Conservation (phyloP, 2,888 invertebrate genomes). For the Sarcophaga rosellei region DNA sequence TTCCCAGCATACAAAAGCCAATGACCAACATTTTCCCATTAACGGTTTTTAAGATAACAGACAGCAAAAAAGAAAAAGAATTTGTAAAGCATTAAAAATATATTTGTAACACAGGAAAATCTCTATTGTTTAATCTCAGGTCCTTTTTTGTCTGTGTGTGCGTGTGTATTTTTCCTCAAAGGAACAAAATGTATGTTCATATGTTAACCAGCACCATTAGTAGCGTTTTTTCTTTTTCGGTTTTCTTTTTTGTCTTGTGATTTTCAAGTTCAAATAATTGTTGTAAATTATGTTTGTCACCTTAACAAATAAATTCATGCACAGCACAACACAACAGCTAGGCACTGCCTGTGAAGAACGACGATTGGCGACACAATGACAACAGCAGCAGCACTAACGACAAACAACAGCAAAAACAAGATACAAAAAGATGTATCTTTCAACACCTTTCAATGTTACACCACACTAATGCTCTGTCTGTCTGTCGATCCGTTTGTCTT, state of each 20-base stretch:
- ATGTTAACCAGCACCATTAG: constrained; percentile 23
- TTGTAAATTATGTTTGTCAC: constrained; percentile 65
- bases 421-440: constrained; percentile 63
- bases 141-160: neutral
- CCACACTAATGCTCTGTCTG: neutral
- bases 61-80: neutral
- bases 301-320: constrained; percentile 63
- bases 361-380: neutral
- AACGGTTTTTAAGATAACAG: neutral
- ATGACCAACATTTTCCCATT: neutral
- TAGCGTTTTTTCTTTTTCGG: neutral
- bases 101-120: constrained; percentile 2
- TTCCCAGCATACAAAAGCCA: neutral
- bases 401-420: constrained; percentile 24
- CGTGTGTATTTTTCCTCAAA: neutral
- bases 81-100: neutral
- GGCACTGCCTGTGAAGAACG: neutral
- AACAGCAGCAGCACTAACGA: constrained; percentile 2
- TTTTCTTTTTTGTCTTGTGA: constrained; percentile 13
- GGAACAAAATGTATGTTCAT: neutral
- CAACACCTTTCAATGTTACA: constrained; percentile 64
- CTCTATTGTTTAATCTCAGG: constrained; percentile 43
- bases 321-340: neutral
- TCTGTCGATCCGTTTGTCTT: too few relatives aligned
- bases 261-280: constrained; percentile 64